Percentiles rank a stretch among this genome's conserved stretches.
Conservation (phyloP, 1,140 invertebrate genomes). For the Aphaenogaster ashmeadi region DNA sequence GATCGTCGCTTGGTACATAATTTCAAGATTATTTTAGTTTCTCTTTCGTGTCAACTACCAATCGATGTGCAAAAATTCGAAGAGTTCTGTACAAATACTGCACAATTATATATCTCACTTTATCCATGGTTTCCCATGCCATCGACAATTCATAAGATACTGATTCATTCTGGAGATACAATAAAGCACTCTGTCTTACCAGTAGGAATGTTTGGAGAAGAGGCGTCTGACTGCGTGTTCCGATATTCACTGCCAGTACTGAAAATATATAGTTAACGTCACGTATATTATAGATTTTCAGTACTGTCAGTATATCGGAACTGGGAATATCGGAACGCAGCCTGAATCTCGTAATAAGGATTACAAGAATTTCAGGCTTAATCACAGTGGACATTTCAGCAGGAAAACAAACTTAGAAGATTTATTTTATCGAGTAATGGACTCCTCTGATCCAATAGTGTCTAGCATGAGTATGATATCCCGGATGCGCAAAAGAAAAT, state of each 20-base stretch:
- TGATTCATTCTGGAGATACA: constrained; percentile 26
- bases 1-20: background rate
- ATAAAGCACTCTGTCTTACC: background rate
- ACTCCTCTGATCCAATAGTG: background rate
- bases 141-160: constrained; percentile 6
- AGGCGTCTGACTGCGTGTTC: background rate
- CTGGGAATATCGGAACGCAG: too few relatives aligned
- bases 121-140: constrained; percentile 22
- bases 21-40: constrained; percentile 9
- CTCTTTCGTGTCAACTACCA: constrained; percentile 1
- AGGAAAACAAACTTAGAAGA: background rate
- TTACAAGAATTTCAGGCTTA: background rate
- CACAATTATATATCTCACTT: too few relatives aligned
- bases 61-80: background rate
- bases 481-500: too few relatives aligned
- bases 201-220: constrained; percentile 7
- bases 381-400: background rate
- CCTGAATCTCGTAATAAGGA: background rate
- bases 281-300: too few relatives aligned
- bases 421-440: constrained; percentile 5
- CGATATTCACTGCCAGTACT: too few relatives aligned
- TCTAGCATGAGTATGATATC: background rate
- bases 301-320: too few relatives aligned
- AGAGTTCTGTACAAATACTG: too few relatives aligned
- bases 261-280: too few relatives aligned